phyloP scores from a whole-genome alignment of 2,888 invertebrate species.

The Ligdia adustata region DNA sequence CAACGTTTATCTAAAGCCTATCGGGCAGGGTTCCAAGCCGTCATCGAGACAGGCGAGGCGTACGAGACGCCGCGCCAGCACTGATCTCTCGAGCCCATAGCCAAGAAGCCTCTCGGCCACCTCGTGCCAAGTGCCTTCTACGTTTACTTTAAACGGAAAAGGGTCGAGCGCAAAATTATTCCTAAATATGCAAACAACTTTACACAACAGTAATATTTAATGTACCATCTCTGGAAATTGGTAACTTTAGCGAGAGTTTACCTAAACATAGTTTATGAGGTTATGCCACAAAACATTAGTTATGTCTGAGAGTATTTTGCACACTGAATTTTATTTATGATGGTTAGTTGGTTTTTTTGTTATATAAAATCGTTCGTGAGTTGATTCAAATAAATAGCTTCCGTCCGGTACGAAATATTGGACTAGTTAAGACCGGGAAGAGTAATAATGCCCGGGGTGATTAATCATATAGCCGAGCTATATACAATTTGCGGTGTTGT shows the following conservation, averaged over 20 bases:
- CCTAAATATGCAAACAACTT: conserved; percentile 38
- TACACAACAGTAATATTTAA: conserved; percentile 5
- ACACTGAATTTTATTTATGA: background rate
- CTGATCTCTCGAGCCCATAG: conserved; percentile 48
- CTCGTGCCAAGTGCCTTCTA: conserved; percentile 57
- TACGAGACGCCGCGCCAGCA: conserved; percentile 50
- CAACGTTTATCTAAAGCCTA: conserved; percentile 64
- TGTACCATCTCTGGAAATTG: background rate
- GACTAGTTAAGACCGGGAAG: conserved; percentile 34
- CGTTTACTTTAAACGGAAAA: conserved; percentile 19
- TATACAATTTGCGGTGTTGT: conserved; percentile 40
- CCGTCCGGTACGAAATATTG: conserved; percentile 29
- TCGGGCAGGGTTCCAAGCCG: conserved; percentile 75
- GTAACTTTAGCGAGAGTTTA: conserved; percentile 4
- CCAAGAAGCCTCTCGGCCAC: conserved; percentile 57
- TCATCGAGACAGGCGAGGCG: conserved; percentile 53
- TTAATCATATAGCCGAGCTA: conserved; percentile 45
- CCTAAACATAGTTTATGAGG: conserved; percentile 8
- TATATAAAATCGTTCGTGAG: background rate
- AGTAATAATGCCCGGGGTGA: conserved; percentile 38
- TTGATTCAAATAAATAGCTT: conserved; percentile 14
- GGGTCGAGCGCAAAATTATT: conserved; percentile 32
- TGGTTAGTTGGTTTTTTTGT: background rate
- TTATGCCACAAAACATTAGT: conserved; percentile 14
- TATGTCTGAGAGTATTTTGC: conserved; percentile 9